These are phyloP conservation scores for Coecobrya sp. DNA, from an alignment of 2,888 invertebrate species.

Conservation along the genomic window DNA sequence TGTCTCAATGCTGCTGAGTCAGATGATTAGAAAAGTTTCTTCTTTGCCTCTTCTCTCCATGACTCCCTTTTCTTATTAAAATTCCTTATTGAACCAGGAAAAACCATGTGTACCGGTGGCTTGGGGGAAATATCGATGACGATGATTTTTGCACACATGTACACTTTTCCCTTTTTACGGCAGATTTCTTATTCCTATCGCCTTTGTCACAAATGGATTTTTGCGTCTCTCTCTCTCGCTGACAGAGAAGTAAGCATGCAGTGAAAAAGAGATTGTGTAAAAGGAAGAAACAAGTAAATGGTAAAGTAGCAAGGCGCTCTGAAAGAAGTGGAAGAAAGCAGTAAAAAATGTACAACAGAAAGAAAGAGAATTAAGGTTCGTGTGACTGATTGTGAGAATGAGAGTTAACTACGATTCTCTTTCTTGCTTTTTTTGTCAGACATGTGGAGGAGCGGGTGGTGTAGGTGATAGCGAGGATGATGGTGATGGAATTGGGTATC, in stretches of 20 bases:
- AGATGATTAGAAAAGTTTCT: conserved; percentile 26
- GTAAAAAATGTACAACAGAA: conserved; percentile 19
- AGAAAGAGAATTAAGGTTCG: not conserved
- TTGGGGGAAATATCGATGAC: not conserved
- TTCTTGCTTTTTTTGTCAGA: not conserved
- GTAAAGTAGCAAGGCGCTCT: not conserved
- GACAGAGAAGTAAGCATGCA: conserved; percentile 20
- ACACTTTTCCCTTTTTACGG: conserved; percentile 40
- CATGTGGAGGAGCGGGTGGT: not conserved
- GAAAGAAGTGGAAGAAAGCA: not conserved
- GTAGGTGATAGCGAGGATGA: not conserved
- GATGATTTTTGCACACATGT: conserved; percentile 21
- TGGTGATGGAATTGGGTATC: conserved; percentile 40
- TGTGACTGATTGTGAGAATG: conserved; percentile 7
- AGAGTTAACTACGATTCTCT: not conserved
- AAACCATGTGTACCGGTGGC: not conserved
- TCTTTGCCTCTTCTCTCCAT: not conserved
- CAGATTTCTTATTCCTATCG: conserved; percentile 8
- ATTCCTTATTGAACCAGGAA: not conserved
- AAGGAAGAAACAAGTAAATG: not conserved
- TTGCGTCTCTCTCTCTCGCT: not conserved
- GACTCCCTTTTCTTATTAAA: conserved; percentile 36
- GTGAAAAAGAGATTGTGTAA: not conserved
- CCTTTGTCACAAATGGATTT: conserved; percentile 26
- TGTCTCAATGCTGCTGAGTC: not conserved